These are phyloP conservation scores for Sebastes alutus DNA, from an alignment of 2,797 vertebrate species.

Conservation along the genomic window DNA sequence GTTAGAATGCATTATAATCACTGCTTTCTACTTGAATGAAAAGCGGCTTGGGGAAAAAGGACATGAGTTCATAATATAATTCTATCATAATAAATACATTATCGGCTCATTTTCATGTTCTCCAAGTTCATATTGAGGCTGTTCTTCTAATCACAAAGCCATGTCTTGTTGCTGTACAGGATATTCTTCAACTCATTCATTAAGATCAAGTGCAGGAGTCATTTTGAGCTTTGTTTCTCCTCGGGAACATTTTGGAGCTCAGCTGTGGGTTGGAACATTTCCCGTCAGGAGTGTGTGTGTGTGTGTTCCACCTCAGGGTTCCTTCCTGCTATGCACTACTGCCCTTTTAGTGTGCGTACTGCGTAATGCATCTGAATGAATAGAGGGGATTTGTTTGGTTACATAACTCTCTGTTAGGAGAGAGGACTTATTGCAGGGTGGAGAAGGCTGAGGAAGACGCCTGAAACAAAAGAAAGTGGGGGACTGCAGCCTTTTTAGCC, in stretches of 20 bases:
- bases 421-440: conserved; percentile 26
- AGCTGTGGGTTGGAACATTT: conserved; percentile 48
- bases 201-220: conserved; percentile 1
- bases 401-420: conserved; percentile 51
- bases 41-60: background rate
- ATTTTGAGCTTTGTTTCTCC: conserved; percentile 21
- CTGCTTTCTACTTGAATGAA: background rate
- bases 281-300: conserved; percentile 3
- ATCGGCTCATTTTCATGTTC: background rate
- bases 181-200: background rate
- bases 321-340: conserved; percentile 56
- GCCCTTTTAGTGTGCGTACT: conserved; percentile 50
- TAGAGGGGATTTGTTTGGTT: conserved; percentile 62
- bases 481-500: background rate
- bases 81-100: conserved; percentile 12
- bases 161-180: background rate
- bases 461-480: background rate
- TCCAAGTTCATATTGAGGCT: background rate
- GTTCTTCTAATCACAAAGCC: background rate
- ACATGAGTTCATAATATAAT: background rate
- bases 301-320: conserved; percentile 50
- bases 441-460: conserved; percentile 31
- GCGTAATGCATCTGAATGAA: conserved; percentile 64
- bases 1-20: background rate
- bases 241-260: conserved; percentile 32